phyloP scores from a whole-genome alignment of 2,797 vertebrate species.

The Tenualosa thibaudeaui region DNA sequence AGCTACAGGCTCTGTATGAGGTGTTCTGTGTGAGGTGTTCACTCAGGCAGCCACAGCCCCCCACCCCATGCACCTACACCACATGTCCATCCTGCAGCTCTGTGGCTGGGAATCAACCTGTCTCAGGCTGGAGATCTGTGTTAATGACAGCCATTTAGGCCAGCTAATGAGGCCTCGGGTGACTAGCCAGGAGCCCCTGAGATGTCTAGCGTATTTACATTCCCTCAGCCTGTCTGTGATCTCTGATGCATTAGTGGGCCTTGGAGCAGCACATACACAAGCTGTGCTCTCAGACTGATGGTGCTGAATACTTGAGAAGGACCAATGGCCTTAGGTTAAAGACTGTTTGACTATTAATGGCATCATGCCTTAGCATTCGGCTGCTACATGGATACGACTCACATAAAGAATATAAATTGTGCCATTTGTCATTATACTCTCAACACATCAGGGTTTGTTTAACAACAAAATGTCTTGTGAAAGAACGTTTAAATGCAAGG shows the following conservation, averaged over 20 bases:
- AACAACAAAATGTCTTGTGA: neutral
- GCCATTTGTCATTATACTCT: neutral
- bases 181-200: constrained; percentile 30
- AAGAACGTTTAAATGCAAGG: neutral
- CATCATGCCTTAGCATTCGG: neutral
- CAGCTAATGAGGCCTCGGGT: constrained; percentile 55
- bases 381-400: neutral
- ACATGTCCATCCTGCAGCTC: neutral
- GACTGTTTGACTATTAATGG: constrained; percentile 12
- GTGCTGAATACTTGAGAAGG: neutral
- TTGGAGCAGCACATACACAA: neutral
- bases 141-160: constrained; percentile 16
- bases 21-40: neutral
- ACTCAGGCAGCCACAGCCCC: neutral
- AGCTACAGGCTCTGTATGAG: neutral
- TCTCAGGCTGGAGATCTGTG: constrained; percentile 1
- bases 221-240: neutral
- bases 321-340: neutral
- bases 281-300: neutral
- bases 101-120: constrained; percentile 6
- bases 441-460: neutral
- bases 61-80: neutral
- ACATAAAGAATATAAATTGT: neutral
- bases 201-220: neutral
- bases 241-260: neutral